A percentile compares a stretch with the other conserved stretches of the same genome.
These are phyloP conservation scores for Cynopterus brachyotis DNA, from an alignment of 2,113 vertebrate genomes.

Conservation along the genomic window DNA sequence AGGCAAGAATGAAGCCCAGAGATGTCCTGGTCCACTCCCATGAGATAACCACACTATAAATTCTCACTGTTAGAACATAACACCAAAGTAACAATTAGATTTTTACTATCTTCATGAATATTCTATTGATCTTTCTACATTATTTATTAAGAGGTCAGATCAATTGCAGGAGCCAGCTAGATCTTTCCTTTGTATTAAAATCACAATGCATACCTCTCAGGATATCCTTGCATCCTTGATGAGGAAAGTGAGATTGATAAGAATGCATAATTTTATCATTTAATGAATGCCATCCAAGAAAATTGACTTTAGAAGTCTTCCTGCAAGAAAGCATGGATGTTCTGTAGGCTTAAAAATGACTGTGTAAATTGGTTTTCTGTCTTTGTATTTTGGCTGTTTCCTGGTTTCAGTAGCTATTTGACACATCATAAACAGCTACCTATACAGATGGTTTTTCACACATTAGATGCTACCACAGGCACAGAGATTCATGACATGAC, in stretches of 20 bases:
- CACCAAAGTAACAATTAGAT: background rate
- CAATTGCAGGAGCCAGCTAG: background rate
- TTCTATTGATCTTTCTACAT: background rate
- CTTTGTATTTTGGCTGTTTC: background rate
- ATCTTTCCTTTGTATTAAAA: conserved; percentile 38
- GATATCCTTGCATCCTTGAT: background rate
- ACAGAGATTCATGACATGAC: conserved; percentile 50
- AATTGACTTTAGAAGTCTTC: background rate
- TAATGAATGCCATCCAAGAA: background rate
- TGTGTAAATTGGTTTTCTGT: background rate
- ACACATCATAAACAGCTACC: conserved; percentile 56
- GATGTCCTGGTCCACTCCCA: background rate
- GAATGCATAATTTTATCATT: background rate
- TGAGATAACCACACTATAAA: background rate
- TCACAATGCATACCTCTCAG: background rate
- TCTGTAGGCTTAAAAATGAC: conserved; percentile 30
- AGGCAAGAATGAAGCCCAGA: background rate
- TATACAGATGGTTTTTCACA: conserved; percentile 52
- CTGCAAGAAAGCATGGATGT: background rate
- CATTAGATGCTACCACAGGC: conserved; percentile 50
- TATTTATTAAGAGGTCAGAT: conserved; percentile 49
- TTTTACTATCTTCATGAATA: conserved; percentile 7
- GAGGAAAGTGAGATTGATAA: background rate
- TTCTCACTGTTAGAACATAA: background rate
- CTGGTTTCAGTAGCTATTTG: conserved; percentile 58